These are phyloP conservation scores for Orthosia gracilis DNA, from an alignment of 2,888 invertebrate genomes.

Conservation along the genomic window DNA sequence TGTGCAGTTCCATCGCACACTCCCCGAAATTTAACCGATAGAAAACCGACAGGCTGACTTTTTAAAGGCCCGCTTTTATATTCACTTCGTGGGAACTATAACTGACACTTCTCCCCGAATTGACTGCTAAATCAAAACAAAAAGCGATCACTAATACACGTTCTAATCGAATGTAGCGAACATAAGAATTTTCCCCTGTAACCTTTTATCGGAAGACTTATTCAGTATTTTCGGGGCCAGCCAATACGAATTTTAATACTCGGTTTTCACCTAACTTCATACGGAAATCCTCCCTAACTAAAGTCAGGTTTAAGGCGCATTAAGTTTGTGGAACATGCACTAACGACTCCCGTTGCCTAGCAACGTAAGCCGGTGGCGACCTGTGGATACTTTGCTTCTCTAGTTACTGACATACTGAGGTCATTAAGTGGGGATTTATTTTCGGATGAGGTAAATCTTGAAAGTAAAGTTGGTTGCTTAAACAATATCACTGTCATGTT, in stretches of 20 bases:
- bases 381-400: constrained; percentile 21
- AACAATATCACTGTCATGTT: not conserved
- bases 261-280: constrained; percentile 10
- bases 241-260: constrained; percentile 18
- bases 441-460: not conserved
- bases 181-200: not conserved
- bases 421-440: constrained; percentile 25
- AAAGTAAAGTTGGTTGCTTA: not conserved
- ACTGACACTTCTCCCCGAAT: too few species aligned
- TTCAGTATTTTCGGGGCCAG: constrained; percentile 1
- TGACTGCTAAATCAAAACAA: not conserved
- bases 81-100: not conserved
- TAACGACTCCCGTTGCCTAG: constrained; percentile 51
- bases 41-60: too few species aligned
- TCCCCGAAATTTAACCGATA: too few species aligned
- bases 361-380: constrained; percentile 44
- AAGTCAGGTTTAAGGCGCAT: constrained; percentile 33
- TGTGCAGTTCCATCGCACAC: too few species aligned
- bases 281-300: constrained; percentile 29
- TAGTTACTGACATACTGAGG: constrained; percentile 13
- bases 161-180: not conserved
- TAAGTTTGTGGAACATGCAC: constrained; percentile 29
- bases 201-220: not conserved
- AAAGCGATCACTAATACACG: not conserved
- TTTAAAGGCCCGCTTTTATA: too few species aligned